phyloP scores from a whole-genome alignment of 2,797 vertebrate genomes.

The Lindbergichthys nudifrons region DNA sequence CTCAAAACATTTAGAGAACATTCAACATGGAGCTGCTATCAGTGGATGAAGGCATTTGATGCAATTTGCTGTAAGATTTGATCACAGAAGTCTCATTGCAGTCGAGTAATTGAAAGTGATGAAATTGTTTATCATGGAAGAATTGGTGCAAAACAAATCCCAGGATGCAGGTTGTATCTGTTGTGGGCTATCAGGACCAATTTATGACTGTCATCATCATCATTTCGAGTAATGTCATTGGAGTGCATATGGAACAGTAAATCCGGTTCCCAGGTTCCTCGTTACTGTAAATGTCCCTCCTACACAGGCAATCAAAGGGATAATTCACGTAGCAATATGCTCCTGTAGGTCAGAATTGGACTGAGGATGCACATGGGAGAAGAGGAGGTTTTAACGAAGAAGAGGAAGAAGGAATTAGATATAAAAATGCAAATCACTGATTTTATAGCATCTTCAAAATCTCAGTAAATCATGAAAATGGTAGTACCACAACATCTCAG shows the following conservation, averaged over 20 bases:
- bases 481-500: neutral
- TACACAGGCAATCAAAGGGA: slow-evolving; percentile 70
- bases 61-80: slow-evolving; percentile 60
- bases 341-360: slow-evolving; percentile 48
- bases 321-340: slow-evolving; percentile 64
- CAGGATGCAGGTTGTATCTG: slow-evolving; percentile 52
- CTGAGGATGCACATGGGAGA: slow-evolving; percentile 25
- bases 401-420: neutral
- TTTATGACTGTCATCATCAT: slow-evolving; percentile 76
- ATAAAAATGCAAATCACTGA: slow-evolving; percentile 18
- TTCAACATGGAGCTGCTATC: slow-evolving; percentile 18
- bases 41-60: slow-evolving; percentile 31
- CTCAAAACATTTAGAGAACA: slow-evolving; percentile 40
- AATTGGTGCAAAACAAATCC: slow-evolving; percentile 55
- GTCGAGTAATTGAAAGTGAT: slow-evolving; percentile 53
- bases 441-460: neutral
- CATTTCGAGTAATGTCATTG: slow-evolving; percentile 72
- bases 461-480: neutral
- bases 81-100: slow-evolving; percentile 42
- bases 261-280: slow-evolving; percentile 71
- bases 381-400: slow-evolving; percentile 33
- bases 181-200: slow-evolving; percentile 60
- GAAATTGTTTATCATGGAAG: slow-evolving; percentile 54
- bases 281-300: slow-evolving; percentile 76
- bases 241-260: slow-evolving; percentile 73